Percentiles rank a stretch among this genome's conserved stretches.
phyloP scores from a whole-genome alignment of 2,888 invertebrate species.

The Eudemis profundana region DNA sequence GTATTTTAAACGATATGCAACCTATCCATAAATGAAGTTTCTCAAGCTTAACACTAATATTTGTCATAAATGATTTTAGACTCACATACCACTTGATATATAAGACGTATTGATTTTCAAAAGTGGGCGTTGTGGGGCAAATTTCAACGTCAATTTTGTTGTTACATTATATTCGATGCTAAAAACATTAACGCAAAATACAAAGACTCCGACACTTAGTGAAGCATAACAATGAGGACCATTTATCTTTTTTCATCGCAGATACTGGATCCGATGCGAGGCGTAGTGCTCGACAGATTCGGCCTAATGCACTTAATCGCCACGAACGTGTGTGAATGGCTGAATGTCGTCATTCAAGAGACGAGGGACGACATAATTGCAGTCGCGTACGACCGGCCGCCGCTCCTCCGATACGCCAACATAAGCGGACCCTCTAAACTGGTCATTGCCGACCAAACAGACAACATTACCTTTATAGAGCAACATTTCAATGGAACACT shows the following conservation, averaged over 20 bases:
- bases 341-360: slow-evolving; percentile 94
- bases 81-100: too few relatives aligned
- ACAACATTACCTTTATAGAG: slow-evolving; percentile 60
- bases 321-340: slow-evolving; percentile 97
- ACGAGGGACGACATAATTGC: slow-evolving; percentile 93
- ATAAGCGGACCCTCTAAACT: slow-evolving; percentile 64
- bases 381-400: slow-evolving; percentile 70
- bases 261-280: slow-evolving; percentile 79
- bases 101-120: too few relatives aligned
- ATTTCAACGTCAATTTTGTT: too few relatives aligned
- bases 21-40: too few relatives aligned
- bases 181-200: not conserved
- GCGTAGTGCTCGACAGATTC: slow-evolving; percentile 87
- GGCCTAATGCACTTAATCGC: slow-evolving; percentile 98
- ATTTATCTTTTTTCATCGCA: slow-evolving; percentile 53
- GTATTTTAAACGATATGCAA: too few relatives aligned
- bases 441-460: slow-evolving; percentile 56
- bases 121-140: too few relatives aligned
- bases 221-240: slow-evolving; percentile 7
- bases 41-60: too few relatives aligned
- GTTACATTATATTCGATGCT: too few relatives aligned
- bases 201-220: slow-evolving; percentile 6
- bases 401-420: slow-evolving; percentile 69
- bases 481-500: slow-evolving; percentile 43
- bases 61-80: too few relatives aligned